Evolutionary conservation across 2,797 vertebrate species (phyloP).

Genomic region (Sternarchorhynchus goeldii): DNA sequence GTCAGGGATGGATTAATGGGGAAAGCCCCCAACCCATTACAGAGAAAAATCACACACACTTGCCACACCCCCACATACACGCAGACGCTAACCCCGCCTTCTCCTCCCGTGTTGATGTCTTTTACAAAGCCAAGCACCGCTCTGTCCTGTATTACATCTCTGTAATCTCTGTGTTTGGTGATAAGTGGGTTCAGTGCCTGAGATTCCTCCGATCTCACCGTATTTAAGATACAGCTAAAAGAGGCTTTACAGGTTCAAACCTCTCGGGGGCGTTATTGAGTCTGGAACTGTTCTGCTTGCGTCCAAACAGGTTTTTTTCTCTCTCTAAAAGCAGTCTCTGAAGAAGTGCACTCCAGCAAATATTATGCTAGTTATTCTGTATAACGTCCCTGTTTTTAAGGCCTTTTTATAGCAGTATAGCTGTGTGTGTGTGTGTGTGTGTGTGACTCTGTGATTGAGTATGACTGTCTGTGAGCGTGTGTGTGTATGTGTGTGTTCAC

Average conservation of each 20-base stretch:
- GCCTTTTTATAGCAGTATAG: constrained; percentile 36
- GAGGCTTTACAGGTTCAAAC: no score
- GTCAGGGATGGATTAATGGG: constrained; percentile 64
- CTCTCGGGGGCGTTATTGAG: no score
- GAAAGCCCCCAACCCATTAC: constrained; percentile 63
- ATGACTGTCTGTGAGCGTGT: not conserved
- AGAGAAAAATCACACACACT: constrained; percentile 26
- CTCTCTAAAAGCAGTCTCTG: not conserved
- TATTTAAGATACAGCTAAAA: no score
- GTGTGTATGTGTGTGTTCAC: not conserved
- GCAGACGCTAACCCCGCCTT: not conserved
- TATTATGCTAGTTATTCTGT: constrained; percentile 7
- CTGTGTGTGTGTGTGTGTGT: no score
- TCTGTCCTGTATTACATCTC: not conserved
- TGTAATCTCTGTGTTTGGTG: no score
- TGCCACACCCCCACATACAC: constrained; percentile 1
- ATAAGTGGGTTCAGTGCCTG: no score
- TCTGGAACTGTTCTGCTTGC: not conserved
- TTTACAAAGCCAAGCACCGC: not conserved
- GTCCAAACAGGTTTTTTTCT: not conserved
- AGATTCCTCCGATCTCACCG: no score
- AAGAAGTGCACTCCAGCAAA: not conserved
- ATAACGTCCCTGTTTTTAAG: constrained; percentile 1
- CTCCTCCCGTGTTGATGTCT: constrained; percentile 10
- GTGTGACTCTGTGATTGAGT: constrained; percentile 38